Percentiles rank a stretch among this genome's conserved stretches.
phyloP scores from a whole-genome alignment of 1,140 invertebrate species.

The Planococcus citri region DNA sequence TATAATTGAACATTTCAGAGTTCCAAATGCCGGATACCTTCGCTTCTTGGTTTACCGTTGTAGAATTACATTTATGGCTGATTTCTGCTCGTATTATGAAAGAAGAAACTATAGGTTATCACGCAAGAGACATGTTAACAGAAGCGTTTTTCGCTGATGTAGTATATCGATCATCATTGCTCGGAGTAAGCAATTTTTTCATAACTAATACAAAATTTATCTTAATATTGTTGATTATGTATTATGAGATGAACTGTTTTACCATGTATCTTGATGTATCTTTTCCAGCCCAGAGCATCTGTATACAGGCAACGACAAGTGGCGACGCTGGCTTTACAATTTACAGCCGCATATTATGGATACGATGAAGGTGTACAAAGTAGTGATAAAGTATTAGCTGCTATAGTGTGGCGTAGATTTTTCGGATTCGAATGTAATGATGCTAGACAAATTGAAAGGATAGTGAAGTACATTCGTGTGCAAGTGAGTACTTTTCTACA shows the following conservation, averaged over 20 bases:
- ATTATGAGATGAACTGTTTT: background rate
- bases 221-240: background rate
- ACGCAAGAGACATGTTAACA: constrained; percentile 56
- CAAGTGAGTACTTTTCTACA: constrained; percentile 39
- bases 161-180: constrained; percentile 42
- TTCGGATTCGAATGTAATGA: constrained; percentile 48
- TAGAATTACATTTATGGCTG: constrained; percentile 76
- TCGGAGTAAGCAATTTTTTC: background rate
- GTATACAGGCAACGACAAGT: background rate
- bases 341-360: constrained; percentile 62
- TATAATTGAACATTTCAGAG: constrained; percentile 38
- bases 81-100: constrained; percentile 58
- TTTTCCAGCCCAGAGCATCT: background rate
- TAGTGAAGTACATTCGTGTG: constrained; percentile 57
- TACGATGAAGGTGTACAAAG: constrained; percentile 72
- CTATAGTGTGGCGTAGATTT: constrained; percentile 67
- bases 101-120: constrained; percentile 54
- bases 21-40: constrained; percentile 63
- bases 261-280: too few species aligned
- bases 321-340: constrained; percentile 50
- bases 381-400: constrained; percentile 58
- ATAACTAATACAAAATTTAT: too few species aligned
- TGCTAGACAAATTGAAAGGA: constrained; percentile 46
- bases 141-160: constrained; percentile 70
- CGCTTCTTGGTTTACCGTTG: constrained; percentile 67